Evolutionary conservation across 2,888 invertebrate genomes (phyloP), one percentile per base, ranked within the genome.

Genomic region (Pammene aurita): DNA sequence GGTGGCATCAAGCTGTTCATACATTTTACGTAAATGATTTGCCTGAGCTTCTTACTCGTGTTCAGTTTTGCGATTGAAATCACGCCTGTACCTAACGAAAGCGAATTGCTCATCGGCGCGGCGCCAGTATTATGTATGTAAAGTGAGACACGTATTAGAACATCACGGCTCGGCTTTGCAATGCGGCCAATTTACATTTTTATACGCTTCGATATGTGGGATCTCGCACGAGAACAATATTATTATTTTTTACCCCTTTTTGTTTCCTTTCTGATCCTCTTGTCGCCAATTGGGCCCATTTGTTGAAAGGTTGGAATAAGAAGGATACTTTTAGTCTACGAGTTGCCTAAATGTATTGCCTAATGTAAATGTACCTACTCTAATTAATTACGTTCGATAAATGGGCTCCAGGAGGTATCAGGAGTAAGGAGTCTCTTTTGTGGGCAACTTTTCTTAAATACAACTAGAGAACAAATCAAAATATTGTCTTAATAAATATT

Each of bases 151-250:
- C 81, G 78, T 80, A 80, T 81, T 80, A 79, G 74, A 75, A 71
- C 71, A 73, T 57, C 66, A 54, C 48, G 65, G 63, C 72, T 68
- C 67, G 66, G 76, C 74, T 80, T 76, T 77, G 77, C 44, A 77
- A 79, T 78, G n/a, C n/a, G n/a, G 74, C 77, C 76, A 78, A 83
- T 84, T 84, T 84, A 71, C 82, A 84, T 84, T 84, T 83, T 84
- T 81, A 61, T 34, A 68, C 44, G 68, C 58, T 50, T 61, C 46
- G 61, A 68, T 66, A 55, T 58, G 34, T 18, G 35, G 26, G 48
- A 54, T 35, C 18, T 52, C 52, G 60, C 13, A 41, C 16, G 48
- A 7, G 34, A 34, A 35, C 7, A 34, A 34, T 54, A 34, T 54
- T 34, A 54, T 54, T 54, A 13, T 34, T 54, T n/a, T 13, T 34